Evolutionary conservation across 2,888 invertebrate genomes (phyloP).

Genomic region (Homarus gammarus): DNA sequence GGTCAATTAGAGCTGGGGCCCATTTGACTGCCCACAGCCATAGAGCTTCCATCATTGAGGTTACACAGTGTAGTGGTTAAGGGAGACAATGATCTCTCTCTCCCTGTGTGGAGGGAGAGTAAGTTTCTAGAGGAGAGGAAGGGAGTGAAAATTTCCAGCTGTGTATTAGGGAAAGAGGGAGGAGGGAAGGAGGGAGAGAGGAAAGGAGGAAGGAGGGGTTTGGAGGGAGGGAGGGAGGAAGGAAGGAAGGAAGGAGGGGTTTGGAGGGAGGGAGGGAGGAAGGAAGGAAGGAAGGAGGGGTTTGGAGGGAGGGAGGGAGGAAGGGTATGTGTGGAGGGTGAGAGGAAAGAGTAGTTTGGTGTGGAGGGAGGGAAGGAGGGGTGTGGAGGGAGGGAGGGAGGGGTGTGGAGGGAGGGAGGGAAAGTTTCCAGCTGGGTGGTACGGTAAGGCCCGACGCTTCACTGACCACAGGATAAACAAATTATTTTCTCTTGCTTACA

Average conservation of each 20-base stretch:
- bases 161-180: not conserved
- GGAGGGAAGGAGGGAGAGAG: slow-evolving; percentile 16
- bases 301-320: not conserved
- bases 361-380: too few species aligned
- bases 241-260: not conserved
- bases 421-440: not conserved
- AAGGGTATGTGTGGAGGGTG: too few species aligned
- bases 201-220: not conserved
- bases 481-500: not conserved
- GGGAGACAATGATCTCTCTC: too few species aligned
- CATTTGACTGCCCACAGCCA: too few species aligned
- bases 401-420: too few species aligned
- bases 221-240: not conserved
- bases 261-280: not conserved
- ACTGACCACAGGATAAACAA: not conserved
- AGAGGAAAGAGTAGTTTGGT: too few species aligned
- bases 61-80: too few species aligned
- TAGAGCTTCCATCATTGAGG: too few species aligned
- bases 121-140: too few species aligned
- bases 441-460: not conserved
- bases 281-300: not conserved
- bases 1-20: too few species aligned
- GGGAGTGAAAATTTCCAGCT: not conserved
- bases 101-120: too few species aligned
- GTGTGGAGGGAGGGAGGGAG: not conserved